Percentiles rank a stretch among this genome's conserved stretches.
Conservation (phyloP, 1,140 invertebrate species). For the Hyles vespertilio region DNA sequence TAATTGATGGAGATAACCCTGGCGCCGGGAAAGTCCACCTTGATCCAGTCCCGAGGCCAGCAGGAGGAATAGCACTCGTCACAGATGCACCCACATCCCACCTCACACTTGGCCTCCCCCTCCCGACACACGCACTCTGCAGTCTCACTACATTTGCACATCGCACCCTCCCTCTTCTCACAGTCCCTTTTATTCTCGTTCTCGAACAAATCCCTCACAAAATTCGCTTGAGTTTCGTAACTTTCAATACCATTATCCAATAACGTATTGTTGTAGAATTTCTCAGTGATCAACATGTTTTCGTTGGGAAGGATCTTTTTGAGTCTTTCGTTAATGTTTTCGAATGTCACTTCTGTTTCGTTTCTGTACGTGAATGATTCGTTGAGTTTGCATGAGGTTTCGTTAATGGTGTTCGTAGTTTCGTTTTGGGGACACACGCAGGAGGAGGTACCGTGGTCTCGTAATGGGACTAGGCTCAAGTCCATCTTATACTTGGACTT, state of each 20-base stretch:
- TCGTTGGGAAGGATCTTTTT: slow-evolving; percentile 44
- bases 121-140: slow-evolving; percentile 12
- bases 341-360: slow-evolving; percentile 3
- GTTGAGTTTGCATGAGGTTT: slow-evolving; percentile 7
- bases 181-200: slow-evolving; percentile 20
- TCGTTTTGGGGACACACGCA: slow-evolving; percentile 17
- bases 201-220: slow-evolving; percentile 55
- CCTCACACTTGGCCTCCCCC: slow-evolving; percentile 28
- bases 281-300: slow-evolving; percentile 52
- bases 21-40: slow-evolving; percentile 79
- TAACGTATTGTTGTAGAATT: slow-evolving; percentile 55
- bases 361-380: background rate
- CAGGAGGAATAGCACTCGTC: slow-evolving; percentile 76
- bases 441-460: slow-evolving; percentile 19
- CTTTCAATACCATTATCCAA: slow-evolving; percentile 40
- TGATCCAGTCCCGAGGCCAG: slow-evolving; percentile 84
- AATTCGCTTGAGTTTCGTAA: slow-evolving; percentile 59
- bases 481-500: slow-evolving; percentile 48
- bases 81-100: slow-evolving; percentile 59
- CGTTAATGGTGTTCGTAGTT: slow-evolving; percentile 9
- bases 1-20: slow-evolving; percentile 83
- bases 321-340: slow-evolving; percentile 18
- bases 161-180: background rate
- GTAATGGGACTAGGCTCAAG: slow-evolving; percentile 44
- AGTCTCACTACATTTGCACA: slow-evolving; percentile 10